Base-by-base conservation (phyloP, 1,140 invertebrate species). In the Hylyphantes graminicola region DNA sequence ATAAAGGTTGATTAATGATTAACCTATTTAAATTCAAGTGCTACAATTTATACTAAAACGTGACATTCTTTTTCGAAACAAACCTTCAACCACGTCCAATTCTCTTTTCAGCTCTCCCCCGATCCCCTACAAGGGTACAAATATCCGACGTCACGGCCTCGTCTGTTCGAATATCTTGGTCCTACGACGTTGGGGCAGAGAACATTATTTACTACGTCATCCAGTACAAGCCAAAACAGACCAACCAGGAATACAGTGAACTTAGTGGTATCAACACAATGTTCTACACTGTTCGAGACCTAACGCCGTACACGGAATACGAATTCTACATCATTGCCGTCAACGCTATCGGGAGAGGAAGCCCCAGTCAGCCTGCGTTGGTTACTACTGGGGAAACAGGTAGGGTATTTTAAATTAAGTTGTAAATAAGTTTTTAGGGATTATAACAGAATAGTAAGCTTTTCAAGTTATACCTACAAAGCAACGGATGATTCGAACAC, bases 341-440 rank as follows among this genome's bases (percentile, higher is more conserved):
- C 17, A 98, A 98, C 91, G 94, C 94, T 88, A 95, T 97, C 87
- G 98, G 97, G 57, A 92, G 96, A 86, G 96, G 97, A 75, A 93
- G 94, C 54, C 93, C 96, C 0, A 97, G 96, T 87, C 91, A 93
- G 35, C 93, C 96, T 0, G 94, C 94, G 17, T 93, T 95, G 87
- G 94, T 97, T 87, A 98, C 96, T 78, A 99, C 97, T 67, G 96
- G 96, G 88, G 96, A 98, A 93, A 95, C 96, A 92, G 96, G 97
- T 98, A 93, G 54, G 15, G 17, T 7, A 11, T 9, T 9, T 19
- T 21, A 12, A 65, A 35, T 35, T 35, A 65, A 10, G 12, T 17
- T 65, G 9, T 8, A 19, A 64, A 9, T 65, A 7, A 10, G 17
- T 12, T 65, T 19, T n/a, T n/a, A n/a, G 35, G 35, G 35, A 35